phyloP scores from a whole-genome alignment of 2,113 vertebrate genomes.

The Platysternon megacephalum region DNA sequence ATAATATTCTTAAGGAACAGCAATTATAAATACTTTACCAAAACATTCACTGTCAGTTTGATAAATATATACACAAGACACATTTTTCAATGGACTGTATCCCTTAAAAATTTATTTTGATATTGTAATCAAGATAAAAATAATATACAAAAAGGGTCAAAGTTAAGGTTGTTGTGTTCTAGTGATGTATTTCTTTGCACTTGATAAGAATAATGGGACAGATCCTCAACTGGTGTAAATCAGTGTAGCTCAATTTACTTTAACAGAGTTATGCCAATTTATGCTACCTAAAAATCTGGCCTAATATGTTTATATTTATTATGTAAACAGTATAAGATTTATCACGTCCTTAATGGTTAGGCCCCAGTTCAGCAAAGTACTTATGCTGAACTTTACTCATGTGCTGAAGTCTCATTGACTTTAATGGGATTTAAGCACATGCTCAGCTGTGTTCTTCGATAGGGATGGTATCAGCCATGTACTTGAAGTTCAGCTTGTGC shows the following conservation, averaged over 20 bases:
- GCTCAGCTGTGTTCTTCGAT: neutral
- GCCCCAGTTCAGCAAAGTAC: constrained; percentile 13
- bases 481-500: neutral
- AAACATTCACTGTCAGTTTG: constrained; percentile 25
- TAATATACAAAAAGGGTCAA: neutral
- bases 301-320: neutral
- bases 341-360: neutral
- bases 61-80: neutral
- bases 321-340: neutral
- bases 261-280: constrained; percentile 12
- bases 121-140: neutral
- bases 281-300: constrained; percentile 35
- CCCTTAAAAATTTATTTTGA: neutral
- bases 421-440: neutral
- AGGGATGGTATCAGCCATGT: neutral
- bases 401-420: neutral
- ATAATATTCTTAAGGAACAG: constrained; percentile 33
- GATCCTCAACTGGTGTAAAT: constrained; percentile 4
- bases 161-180: constrained; percentile 31
- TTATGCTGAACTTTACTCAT: neutral
- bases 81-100: neutral
- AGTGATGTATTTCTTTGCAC: constrained; percentile 25
- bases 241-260: constrained; percentile 37
- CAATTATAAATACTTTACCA: constrained; percentile 40
- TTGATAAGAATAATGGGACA: neutral